Conservation (phyloP, 2,113 vertebrate species). For the Pitta sordida region DNA sequence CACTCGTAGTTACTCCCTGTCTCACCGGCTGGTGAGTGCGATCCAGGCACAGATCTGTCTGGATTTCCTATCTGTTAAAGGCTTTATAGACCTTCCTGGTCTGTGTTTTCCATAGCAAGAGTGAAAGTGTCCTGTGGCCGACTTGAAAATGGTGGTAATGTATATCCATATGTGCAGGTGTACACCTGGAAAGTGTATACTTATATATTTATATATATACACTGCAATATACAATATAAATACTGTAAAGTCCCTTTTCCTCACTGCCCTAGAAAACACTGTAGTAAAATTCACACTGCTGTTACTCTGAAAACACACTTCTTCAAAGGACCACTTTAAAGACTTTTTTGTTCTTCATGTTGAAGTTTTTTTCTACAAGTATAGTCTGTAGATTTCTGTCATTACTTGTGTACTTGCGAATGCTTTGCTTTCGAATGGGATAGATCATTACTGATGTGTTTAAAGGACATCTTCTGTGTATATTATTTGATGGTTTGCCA, state of each 20-base stretch:
- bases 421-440: neutral
- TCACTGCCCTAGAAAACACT: neutral
- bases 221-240: neutral
- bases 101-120: neutral
- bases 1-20: rapidly evolving
- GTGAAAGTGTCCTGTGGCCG: neutral
- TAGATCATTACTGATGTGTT: neutral
- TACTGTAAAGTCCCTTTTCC: neutral
- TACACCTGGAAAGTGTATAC: neutral
- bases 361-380: neutral
- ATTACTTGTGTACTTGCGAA: neutral
- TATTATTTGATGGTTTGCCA: neutral
- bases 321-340: neutral
- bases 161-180: neutral
- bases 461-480: neutral
- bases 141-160: neutral
- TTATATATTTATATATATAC: neutral
- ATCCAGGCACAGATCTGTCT: too few species aligned
- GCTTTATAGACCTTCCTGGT: neutral
- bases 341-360: neutral
- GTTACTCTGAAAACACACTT: neutral
- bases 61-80: rapidly evolving
- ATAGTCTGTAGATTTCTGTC: neutral
- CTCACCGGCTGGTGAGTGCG: rapidly evolving
- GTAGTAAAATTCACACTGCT: neutral